A percentile compares a stretch with the other conserved stretches of the same genome.
Conservation (phyloP, 1,140 invertebrate genomes). For the Drosophila kohkoa region DNA sequence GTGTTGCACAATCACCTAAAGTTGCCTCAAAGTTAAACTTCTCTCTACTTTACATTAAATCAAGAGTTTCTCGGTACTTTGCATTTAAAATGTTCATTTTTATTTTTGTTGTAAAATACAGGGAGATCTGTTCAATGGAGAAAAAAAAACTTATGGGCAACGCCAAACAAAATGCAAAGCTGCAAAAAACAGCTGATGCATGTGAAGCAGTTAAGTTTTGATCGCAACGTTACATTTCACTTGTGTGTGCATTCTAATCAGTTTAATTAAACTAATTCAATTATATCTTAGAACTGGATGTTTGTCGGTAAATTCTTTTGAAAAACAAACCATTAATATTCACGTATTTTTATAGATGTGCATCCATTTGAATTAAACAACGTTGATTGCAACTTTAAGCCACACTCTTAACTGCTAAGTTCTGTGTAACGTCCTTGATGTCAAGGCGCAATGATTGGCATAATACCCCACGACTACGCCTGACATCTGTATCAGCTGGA, state of each 20-base stretch:
- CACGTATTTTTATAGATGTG: too few species aligned
- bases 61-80: background rate
- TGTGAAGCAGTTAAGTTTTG: background rate
- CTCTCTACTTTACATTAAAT: background rate
- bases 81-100: background rate
- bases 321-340: too few species aligned
- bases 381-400: background rate
- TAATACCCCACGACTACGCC: background rate
- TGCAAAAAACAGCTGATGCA: background rate
- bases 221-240: background rate
- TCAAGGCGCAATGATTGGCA: background rate
- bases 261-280: too few species aligned
- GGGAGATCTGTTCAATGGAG: background rate
- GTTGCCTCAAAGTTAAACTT: slow-evolving; percentile 3
- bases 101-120: background rate
- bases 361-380: too few species aligned
- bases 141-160: slow-evolving; percentile 4
- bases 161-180: background rate
- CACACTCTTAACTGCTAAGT: background rate
- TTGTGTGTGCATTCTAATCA: background rate
- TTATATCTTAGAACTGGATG: too few species aligned
- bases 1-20: background rate
- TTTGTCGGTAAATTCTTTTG: too few species aligned
- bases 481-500: slow-evolving; percentile 3
- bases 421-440: background rate